phyloP scores from a whole-genome alignment of 2,797 vertebrate species.

The Malacoraja senta region DNA sequence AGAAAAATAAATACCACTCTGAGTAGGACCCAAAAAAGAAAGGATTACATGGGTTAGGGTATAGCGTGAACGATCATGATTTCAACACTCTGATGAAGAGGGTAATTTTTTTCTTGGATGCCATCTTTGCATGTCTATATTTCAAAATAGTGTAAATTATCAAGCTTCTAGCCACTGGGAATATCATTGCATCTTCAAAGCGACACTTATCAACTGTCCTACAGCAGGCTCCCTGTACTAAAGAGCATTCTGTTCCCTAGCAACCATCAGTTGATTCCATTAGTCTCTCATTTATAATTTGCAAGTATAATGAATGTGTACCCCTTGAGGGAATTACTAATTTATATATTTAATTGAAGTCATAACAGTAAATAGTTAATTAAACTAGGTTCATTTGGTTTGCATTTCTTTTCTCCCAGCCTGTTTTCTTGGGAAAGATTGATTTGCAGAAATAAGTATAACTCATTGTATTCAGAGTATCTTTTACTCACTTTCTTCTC shows the following conservation, averaged over 20 bases:
- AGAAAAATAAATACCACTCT: neutral
- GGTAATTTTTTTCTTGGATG: neutral
- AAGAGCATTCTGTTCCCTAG: conserved; percentile 16
- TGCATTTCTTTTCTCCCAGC: neutral
- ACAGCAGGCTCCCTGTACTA: neutral
- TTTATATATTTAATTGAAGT: conserved; percentile 25
- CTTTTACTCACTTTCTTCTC: conserved; percentile 10
- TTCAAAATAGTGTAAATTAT: conserved; percentile 4
- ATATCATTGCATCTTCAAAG: conserved; percentile 16
- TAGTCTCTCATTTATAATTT: conserved; percentile 16
- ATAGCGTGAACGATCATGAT: neutral
- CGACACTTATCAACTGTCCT: conserved; percentile 24
- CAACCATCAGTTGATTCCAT: conserved; percentile 24
- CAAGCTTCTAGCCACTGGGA: neutral
- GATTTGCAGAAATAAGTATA: conserved; percentile 9
- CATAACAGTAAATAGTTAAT: conserved; percentile 26
- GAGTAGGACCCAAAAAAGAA: neutral
- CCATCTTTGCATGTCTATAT: neutral
- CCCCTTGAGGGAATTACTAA: conserved; percentile 4
- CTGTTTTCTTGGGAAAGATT: neutral
- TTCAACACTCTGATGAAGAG: neutral
- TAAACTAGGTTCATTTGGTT: neutral
- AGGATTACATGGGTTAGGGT: neutral
- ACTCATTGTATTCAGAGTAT: neutral
- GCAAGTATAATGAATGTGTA: conserved; percentile 24